Conservation (phyloP, 2,797 vertebrate species). For the Platalea minor region DNA sequence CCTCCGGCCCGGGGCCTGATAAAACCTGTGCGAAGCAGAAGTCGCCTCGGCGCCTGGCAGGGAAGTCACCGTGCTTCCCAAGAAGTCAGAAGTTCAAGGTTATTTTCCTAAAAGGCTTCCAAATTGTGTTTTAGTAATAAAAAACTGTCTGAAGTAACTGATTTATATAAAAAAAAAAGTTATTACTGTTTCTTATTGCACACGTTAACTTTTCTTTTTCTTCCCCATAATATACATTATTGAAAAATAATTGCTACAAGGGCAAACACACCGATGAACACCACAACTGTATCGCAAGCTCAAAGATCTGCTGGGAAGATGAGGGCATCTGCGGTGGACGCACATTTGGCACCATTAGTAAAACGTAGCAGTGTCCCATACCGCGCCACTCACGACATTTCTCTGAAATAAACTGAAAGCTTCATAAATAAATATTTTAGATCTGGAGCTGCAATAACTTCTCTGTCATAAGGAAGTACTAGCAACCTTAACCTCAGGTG, state of each 20-base stretch:
- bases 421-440: neutral
- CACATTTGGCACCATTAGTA: fast-evolving
- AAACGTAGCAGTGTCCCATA: fast-evolving
- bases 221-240: fast-evolving
- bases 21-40: neutral
- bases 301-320: no score
- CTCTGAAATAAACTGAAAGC: neutral
- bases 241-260: neutral
- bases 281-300: no score
- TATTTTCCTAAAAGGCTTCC: neutral
- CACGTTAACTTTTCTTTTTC: no score
- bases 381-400: fast-evolving
- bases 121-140: neutral
- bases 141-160: neutral
- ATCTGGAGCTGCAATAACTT: neutral
- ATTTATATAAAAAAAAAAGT: fast-evolving
- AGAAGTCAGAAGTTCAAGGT: fast-evolving
- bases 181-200: neutral
- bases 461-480: neutral
- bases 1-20: neutral
- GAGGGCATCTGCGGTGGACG: fast-evolving
- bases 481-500: neutral
- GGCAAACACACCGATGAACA: fast-evolving
- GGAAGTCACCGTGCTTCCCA: fast-evolving
- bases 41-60: neutral